Conservation (phyloP, 2,888 invertebrate species). For the Hanleya hanleyi region DNA sequence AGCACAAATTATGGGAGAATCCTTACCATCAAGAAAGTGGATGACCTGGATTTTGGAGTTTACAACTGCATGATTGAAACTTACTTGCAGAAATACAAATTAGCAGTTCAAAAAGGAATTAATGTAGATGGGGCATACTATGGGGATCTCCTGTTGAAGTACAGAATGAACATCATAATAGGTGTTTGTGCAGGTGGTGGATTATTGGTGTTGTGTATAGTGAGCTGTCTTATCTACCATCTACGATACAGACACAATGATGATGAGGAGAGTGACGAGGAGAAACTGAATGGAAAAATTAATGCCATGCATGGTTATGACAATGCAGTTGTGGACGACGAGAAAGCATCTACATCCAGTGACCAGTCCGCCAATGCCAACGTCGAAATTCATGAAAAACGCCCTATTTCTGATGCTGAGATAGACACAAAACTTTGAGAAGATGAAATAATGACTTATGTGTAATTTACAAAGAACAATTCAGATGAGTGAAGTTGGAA, state of each 20-base stretch:
- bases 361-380: neutral
- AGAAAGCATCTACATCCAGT: neutral
- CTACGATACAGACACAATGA: neutral
- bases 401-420: neutral
- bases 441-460: too few species aligned
- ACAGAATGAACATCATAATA: constrained; percentile 25
- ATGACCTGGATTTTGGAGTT: constrained; percentile 53
- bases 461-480: neutral
- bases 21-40: constrained; percentile 37
- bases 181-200: constrained; percentile 23
- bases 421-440: neutral
- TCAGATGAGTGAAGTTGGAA: neutral
- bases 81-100: neutral
- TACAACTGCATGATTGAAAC: constrained; percentile 46
- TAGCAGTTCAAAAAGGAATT: constrained; percentile 18
- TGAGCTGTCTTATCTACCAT: neutral
- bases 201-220: constrained; percentile 4
- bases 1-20: constrained; percentile 9
- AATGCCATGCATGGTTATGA: neutral
- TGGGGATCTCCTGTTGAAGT: constrained; percentile 29
- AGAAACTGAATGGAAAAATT: neutral
- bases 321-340: neutral
- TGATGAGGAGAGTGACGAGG: neutral
- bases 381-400: neutral
- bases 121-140: constrained; percentile 31